Percentiles rank a stretch among this genome's conserved stretches.
Evolutionary conservation across 2,888 invertebrate species (phyloP).

Genomic region (Platycheirus rosarum): DNA sequence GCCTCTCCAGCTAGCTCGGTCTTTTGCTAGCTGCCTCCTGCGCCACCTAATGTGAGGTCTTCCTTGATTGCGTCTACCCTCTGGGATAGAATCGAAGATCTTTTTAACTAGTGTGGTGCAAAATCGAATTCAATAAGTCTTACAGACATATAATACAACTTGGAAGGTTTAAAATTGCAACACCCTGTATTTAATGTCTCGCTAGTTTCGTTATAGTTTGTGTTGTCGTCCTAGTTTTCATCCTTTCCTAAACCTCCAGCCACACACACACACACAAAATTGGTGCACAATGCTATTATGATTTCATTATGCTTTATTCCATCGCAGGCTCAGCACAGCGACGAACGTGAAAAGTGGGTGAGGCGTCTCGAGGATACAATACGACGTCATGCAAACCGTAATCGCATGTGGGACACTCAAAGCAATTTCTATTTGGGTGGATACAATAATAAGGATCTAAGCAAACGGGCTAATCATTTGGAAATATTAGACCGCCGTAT

Average conservation of each 20-base stretch:
- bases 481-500: conserved; percentile 94
- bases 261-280: conserved; percentile 14
- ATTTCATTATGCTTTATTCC: conserved; percentile 52
- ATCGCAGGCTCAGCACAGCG: conserved; percentile 93
- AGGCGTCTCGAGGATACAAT: conserved; percentile 97
- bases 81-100: too few relatives aligned
- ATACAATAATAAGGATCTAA: conserved; percentile 83
- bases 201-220: conserved; percentile 16
- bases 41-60: too few relatives aligned
- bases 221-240: conserved; percentile 55
- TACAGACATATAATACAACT: too few relatives aligned
- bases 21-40: too few relatives aligned
- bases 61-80: too few relatives aligned
- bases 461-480: conserved; percentile 82
- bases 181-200: conserved; percentile 15
- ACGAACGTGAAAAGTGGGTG: conserved; percentile 98
- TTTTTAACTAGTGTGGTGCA: too few relatives aligned
- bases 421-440: conserved; percentile 80
- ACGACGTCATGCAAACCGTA: conserved; percentile 89
- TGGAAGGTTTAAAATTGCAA: too few relatives aligned
- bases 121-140: too few relatives aligned
- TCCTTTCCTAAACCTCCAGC: not conserved
- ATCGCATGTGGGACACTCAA: conserved; percentile 81
- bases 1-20: too few relatives aligned
- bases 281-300: conserved; percentile 42